Evolutionary conservation across 2,113 vertebrate species (phyloP).

Genomic region (Tragelaphus strepsiceros): DNA sequence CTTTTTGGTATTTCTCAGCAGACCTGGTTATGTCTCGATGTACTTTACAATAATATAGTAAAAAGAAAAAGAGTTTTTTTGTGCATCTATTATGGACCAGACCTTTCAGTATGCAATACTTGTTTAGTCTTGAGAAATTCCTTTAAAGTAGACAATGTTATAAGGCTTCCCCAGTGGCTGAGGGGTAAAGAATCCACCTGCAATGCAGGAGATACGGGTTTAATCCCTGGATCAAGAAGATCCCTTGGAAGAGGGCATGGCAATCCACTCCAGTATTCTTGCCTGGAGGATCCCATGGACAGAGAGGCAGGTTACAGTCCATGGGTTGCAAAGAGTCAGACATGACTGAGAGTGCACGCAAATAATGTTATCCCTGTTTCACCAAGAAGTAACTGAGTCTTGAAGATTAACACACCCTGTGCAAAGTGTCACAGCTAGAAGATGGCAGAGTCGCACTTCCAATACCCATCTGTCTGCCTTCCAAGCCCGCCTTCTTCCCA

Average conservation of each 20-base stretch:
- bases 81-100: neutral
- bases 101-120: neutral
- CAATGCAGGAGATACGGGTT: neutral
- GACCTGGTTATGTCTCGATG: neutral
- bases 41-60: neutral
- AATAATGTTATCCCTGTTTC: neutral
- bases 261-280: neutral
- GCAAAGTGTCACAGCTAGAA: neutral
- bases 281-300: neutral
- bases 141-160: neutral
- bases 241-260: neutral
- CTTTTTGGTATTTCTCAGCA: neutral
- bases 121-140: no score
- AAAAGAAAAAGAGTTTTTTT: neutral
- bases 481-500: neutral
- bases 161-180: neutral
- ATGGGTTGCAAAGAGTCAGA: neutral
- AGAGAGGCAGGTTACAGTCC: neutral
- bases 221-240: neutral
- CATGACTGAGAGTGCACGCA: neutral
- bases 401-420: neutral
- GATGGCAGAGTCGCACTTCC: no score
- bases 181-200: neutral
- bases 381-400: neutral
- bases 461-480: no score